Evolutionary conservation across 2,113 vertebrate species (phyloP), one percentile per base, ranked within the genome.

Genomic region (Phalacrocorax carbo): DNA sequence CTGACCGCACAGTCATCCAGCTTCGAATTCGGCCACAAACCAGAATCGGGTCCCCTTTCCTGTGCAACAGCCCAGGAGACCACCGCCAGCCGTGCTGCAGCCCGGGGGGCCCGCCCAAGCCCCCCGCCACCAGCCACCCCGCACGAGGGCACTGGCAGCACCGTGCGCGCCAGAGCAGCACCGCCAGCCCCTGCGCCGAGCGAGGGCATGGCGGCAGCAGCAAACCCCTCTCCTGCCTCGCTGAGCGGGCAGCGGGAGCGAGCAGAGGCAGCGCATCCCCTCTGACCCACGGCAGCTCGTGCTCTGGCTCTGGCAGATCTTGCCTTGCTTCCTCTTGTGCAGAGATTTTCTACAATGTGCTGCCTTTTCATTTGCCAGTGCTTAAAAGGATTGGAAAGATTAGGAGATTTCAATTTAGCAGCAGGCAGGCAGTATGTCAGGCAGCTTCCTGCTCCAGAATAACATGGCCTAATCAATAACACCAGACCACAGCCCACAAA

Each of bases 341-440:
- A 2, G 76, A 80, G 90, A 57, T 92, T 95, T 85, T n/a, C 95
- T 64, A 8, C 90, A 5, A 58, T 3, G 82, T 25, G 91, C 82
- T 40, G 82, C 91, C 88, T 96, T 97, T 95, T 88, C 96, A 92
- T 95, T 92, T 93, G 95, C 94, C 19, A 15, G 9, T 20, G 94
- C 95, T 94, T 94, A 92, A 95, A 94, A 85, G 93, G 94, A 93
- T 96, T 93, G 94, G 73, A n/a, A 5, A 95, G 95, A 91, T 97
- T 49, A 94, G 95, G 95, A 83, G 93, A 86, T 94, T 94, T 86
- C 93, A 61, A 81, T 81, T 83, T 77, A 94, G 91, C 95, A 89
- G 94, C 94, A 94, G 92, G 95, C 95, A 77, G 88, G 80, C 70
- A 51, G 90, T 23, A 32, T 79, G 92, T 57, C 93, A 85, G 94